Evolutionary conservation across 2,888 invertebrate species (phyloP).

Genomic region (Merodon equestris): DNA sequence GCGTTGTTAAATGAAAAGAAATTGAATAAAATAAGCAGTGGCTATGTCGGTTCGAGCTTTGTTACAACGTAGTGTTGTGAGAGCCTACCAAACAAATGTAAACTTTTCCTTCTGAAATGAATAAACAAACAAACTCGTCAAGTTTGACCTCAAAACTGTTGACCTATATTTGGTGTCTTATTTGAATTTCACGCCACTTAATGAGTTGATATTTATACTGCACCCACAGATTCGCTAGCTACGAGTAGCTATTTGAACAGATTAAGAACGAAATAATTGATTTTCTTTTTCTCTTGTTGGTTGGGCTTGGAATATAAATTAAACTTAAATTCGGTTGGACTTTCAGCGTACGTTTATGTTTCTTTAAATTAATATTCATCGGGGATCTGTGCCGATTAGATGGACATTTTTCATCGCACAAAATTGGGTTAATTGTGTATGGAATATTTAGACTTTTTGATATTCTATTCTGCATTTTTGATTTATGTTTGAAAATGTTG

Average conservation of each 20-base stretch:
- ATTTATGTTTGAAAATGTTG: no score
- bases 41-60: constrained; percentile 30
- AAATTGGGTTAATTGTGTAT: constrained; percentile 28
- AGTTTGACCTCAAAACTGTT: constrained; percentile 60
- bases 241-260: neutral
- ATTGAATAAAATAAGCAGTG: constrained; percentile 40
- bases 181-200: constrained; percentile 40
- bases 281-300: neutral
- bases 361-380: constrained; percentile 28
- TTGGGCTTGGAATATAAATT: constrained; percentile 24
- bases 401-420: neutral
- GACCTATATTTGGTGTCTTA: constrained; percentile 52
- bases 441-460: no score
- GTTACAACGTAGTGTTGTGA: neutral
- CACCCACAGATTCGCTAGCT: constrained; percentile 35
- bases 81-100: constrained; percentile 21
- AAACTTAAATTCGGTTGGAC: constrained; percentile 31
- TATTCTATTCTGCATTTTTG: no score
- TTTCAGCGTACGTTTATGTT: constrained; percentile 18
- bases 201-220: constrained; percentile 34
- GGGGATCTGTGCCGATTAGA: neutral
- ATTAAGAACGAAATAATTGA: constrained; percentile 18
- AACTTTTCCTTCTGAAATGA: constrained; percentile 24
- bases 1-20: constrained; percentile 51
- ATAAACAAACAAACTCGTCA: constrained; percentile 62